A percentile compares a stretch with the other conserved stretches of the same genome.
Evolutionary conservation across 2,888 invertebrate species (phyloP).

Genomic region (Hermaeophaga mercurialis): DNA sequence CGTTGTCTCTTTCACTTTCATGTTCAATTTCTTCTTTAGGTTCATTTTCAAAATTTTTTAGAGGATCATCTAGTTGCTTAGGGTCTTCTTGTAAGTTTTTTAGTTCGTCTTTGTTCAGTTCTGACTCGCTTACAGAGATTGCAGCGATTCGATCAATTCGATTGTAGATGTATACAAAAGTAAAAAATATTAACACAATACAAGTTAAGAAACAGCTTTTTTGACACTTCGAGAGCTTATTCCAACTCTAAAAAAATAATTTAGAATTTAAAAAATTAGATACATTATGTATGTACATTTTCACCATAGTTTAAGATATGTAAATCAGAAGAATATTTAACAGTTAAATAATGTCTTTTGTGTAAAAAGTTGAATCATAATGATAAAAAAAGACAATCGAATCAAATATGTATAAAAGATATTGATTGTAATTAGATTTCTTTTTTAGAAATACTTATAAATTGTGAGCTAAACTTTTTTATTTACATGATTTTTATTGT

Average conservation of each 20-base stretch:
- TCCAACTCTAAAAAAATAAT: conserved; percentile 75
- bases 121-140: conserved; percentile 34
- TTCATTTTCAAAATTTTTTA: conserved; percentile 37
- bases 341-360: too few relatives aligned
- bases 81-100: conserved; percentile 41
- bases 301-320: background rate
- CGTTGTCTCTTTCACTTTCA: conserved; percentile 45
- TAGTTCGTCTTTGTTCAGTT: conserved; percentile 31
- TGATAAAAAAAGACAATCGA: background rate
- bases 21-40: conserved; percentile 40
- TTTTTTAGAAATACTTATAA: too few relatives aligned
- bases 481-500: too few relatives aligned
- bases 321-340: too few relatives aligned
- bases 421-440: too few relatives aligned
- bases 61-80: conserved; percentile 39
- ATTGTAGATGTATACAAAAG: conserved; percentile 66
- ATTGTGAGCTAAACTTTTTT: too few relatives aligned
- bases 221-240: conserved; percentile 82
- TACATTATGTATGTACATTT: background rate
- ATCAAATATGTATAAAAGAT: background rate
- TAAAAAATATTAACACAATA: conserved; percentile 62
- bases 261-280: background rate
- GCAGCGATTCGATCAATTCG: conserved; percentile 51
- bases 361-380: background rate
- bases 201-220: conserved; percentile 75